Base-by-base conservation (phyloP, 2,113 vertebrate species). In the Mus musculus region DNA sequence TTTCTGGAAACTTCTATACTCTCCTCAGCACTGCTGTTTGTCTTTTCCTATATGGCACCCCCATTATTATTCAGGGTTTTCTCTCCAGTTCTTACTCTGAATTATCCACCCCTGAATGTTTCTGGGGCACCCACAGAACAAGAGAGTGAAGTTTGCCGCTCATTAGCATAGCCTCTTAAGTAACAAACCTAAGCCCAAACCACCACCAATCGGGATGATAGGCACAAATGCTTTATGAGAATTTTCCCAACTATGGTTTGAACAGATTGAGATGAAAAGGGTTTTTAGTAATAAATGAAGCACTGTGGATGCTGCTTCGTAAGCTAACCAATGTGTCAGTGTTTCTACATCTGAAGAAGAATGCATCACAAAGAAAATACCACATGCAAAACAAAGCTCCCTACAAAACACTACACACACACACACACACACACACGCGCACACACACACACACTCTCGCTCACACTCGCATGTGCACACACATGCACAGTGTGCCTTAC, bases 1-100 rank as follows among this genome's bases (percentile, higher is more conserved):
- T 90, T 94, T 92, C 78, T 65, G 39, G 91, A 71, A 65, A 5
- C 30, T 88, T 95, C 85, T 75, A 3, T 52, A 13, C 16, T 88
- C 28, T 82, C 46, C 67, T 46, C 33, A 84, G 0, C 17, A 61
- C 14, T 91, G 28, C 17, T 36, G 26, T 6, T 46, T 19, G 9
- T 36, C 4, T 33, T 77, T 84, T 81, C 56, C 54, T n/a, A 1
- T 13, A 24, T 8, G n/a, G 39, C 7, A 20, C 39, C 14, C 42
- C 39, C 80, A 77, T 88, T 39, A 54, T 81, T 10, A 56, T 8
- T 8, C 3, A 33, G 52, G 28, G 8, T 49, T 46, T 81, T 85
- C 69, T 89, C 30, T 69, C 39, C 10, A 30, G 26, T 49, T 54
- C 65, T 49, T 3, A 4, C 33, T 39, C 90, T 33, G 14, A 59